phyloP scores from a whole-genome alignment of 2,888 invertebrate species.

The Lepidochitona cinerea region DNA sequence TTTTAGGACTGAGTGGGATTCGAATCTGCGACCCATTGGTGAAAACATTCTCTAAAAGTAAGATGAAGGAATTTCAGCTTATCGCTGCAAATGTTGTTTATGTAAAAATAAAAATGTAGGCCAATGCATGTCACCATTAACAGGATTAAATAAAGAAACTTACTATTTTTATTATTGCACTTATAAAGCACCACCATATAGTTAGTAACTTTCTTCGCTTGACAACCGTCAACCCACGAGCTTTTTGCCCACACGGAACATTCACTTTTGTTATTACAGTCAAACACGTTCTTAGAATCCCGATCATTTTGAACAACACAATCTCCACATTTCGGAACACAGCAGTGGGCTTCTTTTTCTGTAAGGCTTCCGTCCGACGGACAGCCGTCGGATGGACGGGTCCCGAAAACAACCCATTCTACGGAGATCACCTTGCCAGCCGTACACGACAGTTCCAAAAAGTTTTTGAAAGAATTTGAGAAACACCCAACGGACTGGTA shows the following conservation, averaged over 20 bases:
- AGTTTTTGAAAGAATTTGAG: background rate
- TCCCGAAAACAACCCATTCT: background rate
- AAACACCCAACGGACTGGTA: background rate
- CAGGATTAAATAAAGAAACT: too few relatives aligned
- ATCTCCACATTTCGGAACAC: background rate
- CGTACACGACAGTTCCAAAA: background rate
- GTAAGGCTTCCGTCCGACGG: background rate
- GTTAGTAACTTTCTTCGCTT: background rate
- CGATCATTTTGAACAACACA: background rate
- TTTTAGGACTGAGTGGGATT: too few relatives aligned
- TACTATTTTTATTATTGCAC: background rate
- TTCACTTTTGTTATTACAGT: background rate
- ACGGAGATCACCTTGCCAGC: background rate
- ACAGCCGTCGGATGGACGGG: background rate
- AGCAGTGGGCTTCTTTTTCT: background rate
- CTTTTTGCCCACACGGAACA: background rate
- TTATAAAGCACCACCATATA: background rate
- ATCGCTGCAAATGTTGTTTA: too few relatives aligned
- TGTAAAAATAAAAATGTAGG: too few relatives aligned
- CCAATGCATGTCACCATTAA: too few relatives aligned
- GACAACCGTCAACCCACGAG: background rate
- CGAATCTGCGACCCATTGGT: too few relatives aligned
- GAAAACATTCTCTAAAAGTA: too few relatives aligned
- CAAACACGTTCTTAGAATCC: constrained; percentile 1
- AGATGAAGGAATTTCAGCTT: too few relatives aligned